Evolutionary conservation across 2,888 invertebrate species (phyloP), one percentile per base, ranked within the genome.

Genomic region (Drosophila austrosaltans): DNA sequence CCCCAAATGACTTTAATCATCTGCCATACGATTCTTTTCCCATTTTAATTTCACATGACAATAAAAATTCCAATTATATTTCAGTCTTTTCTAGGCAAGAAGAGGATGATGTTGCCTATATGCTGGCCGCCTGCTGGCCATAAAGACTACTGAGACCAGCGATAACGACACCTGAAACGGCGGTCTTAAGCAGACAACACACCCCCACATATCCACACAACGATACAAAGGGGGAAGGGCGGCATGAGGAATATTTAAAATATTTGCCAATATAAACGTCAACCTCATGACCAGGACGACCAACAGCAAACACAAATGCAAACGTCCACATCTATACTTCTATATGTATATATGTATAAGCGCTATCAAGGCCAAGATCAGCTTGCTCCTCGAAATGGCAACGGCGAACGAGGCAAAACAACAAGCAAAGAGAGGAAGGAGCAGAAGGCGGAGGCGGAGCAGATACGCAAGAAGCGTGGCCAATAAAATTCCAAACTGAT

Each of bases 341-440:
- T 42, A 42, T 36, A 36, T 36, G 10, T 16, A 42, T 42, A 16
- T 6, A 42, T 42, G 16, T 42, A 5, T 42, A 16, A 12, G 84
- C 84, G 82, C 87, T 85, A 85, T 89, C 85, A 85, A 85, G 87
- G 89, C 87, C 85, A 89, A 87, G 87, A 85, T 89, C 85, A 85
- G 85, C 59, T 59, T 75, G 78, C 79, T 72, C 58, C 57, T 66
- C 66, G 54, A 75, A 79, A 77, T 71, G 85, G 75, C 78, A 72
- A 75, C 63, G 70, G 71, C 65, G 71, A 75, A 63, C 71, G 58
- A 60, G 8, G 57, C 64, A 42, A 56, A 59, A 53, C 58, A 10
- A 36, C 36, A 36, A 10, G 3, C 36, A 7, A 36, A 16, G 3
- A 22, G 48, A 25, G 10, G 22, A 12, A 48, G 48, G 10, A 42